Evolutionary conservation across 2,888 invertebrate genomes (phyloP).

Genomic region (Cerastis leucographa): DNA sequence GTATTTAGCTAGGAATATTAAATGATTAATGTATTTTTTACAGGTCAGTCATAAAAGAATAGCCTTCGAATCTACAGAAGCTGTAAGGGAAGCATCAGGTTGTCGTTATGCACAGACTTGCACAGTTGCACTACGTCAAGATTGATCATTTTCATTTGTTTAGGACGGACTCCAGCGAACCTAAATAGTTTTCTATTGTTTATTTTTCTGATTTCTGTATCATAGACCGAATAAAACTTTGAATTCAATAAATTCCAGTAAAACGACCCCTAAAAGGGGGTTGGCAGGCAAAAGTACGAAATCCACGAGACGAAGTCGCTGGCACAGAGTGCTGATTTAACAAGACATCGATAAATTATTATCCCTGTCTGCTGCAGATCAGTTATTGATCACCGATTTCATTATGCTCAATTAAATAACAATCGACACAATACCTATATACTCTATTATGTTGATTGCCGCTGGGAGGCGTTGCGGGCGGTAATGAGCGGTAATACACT

Average conservation of each 20-base stretch:
- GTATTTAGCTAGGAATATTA: background rate
- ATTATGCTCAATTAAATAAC: slow-evolving; percentile 34
- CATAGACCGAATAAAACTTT: background rate
- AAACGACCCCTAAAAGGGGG: background rate
- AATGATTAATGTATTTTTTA: background rate
- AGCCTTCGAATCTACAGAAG: background rate
- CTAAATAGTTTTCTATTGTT: background rate
- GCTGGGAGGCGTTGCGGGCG: slow-evolving; percentile 27
- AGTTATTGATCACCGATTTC: slow-evolving; percentile 20
- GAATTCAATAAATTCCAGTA: background rate
- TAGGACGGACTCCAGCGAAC: background rate
- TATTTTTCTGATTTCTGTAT: background rate
- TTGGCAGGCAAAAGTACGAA: background rate
- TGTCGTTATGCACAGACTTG: background rate
- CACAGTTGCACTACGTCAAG: background rate
- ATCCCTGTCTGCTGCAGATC: background rate
- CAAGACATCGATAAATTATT: background rate
- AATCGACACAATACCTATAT: too few relatives aligned
- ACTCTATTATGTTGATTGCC: slow-evolving; percentile 25
- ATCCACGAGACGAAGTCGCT: background rate
- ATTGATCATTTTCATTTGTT: background rate
- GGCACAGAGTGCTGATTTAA: background rate
- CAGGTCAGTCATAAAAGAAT: slow-evolving; percentile 2
- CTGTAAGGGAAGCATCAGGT: background rate
- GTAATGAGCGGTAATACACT: background rate